Evolutionary conservation across 1,140 invertebrate species (phyloP), one percentile per base, ranked within the genome.

Genomic region (Colletes gigas): DNA sequence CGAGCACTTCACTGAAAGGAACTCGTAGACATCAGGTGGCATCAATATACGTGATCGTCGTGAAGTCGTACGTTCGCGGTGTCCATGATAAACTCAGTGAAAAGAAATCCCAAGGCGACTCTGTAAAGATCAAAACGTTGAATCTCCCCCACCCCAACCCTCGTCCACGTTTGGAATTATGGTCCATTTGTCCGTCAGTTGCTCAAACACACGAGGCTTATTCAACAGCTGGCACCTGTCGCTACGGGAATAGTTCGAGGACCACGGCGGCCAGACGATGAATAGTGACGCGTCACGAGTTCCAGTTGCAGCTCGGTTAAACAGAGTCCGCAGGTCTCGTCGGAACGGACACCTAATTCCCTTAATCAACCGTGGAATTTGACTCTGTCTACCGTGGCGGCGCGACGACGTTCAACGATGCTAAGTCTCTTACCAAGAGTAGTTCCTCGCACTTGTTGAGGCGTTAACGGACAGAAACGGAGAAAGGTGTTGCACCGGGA

Each of bases 341-440:
- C 44, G 75, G 15, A 71, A 78, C 87, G 88, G 85, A 85, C 83
- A 83, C 88, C 89, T 91, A 91, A 92, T 92, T 91, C 86, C 83
- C 88, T 88, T 89, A 91, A 91, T 92, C 87, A 90, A 87, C 83
- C 76, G 67, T 85, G 88, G 85, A 91, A 91, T 92, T 91, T 86
- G 67, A 78, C 66, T 66, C 81, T 84, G 80, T 87, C 75, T 78
- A n/a, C 41, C 19, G 65, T 39, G 39, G 76, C 15, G n/a, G 30
- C 54, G 73, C 15, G 54, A 63, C 69, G 70, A 72, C 78, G 74
- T 73, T 67, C 60, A 47, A 66, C 62, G 52, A 0, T 14, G 78
- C 62, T 67, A 67, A 75, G 63, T 75, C 71, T 67, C 54, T 67
- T 60, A 57, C 5, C 63, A 17, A 39, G 30, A 30, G 9, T 55